Evolutionary conservation across 1,140 invertebrate genomes (phyloP).

Genomic region (Zophobas atratus): DNA sequence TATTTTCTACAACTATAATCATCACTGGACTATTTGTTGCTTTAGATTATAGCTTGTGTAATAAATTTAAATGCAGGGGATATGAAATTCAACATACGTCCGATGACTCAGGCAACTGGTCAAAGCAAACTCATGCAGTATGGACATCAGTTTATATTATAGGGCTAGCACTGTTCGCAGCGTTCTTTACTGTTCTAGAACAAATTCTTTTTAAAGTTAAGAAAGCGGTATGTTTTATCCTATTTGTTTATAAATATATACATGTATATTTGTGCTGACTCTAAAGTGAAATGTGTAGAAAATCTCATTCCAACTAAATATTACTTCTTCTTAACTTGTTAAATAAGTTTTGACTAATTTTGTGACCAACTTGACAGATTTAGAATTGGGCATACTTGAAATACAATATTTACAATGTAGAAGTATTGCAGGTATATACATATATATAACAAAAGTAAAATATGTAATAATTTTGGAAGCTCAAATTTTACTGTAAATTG

Average conservation of each 20-base stretch:
- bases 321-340: too few species aligned
- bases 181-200: constrained; percentile 72
- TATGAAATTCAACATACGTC: constrained; percentile 66
- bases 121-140: constrained; percentile 71
- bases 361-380: too few species aligned
- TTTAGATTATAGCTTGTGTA: constrained; percentile 75
- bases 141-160: constrained; percentile 74
- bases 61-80: constrained; percentile 75
- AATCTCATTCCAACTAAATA: neutral
- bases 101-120: constrained; percentile 67
- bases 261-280: neutral
- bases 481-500: too few species aligned
- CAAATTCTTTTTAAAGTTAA: constrained; percentile 50
- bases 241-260: neutral
- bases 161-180: constrained; percentile 70
- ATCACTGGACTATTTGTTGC: constrained; percentile 75
- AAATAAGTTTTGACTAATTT: too few species aligned
- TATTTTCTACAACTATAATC: constrained; percentile 74
- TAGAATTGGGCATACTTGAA: too few species aligned
- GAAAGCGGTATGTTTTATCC: constrained; percentile 24
- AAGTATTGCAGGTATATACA: too few species aligned
- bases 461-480: too few species aligned
- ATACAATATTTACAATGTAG: too few species aligned
- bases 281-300: constrained; percentile 1
- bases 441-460: too few species aligned